Percentiles rank a stretch among this genome's conserved stretches.
These are phyloP conservation scores for Isotomurus palustris DNA, from an alignment of 2,888 invertebrate species.

Conservation along the genomic window DNA sequence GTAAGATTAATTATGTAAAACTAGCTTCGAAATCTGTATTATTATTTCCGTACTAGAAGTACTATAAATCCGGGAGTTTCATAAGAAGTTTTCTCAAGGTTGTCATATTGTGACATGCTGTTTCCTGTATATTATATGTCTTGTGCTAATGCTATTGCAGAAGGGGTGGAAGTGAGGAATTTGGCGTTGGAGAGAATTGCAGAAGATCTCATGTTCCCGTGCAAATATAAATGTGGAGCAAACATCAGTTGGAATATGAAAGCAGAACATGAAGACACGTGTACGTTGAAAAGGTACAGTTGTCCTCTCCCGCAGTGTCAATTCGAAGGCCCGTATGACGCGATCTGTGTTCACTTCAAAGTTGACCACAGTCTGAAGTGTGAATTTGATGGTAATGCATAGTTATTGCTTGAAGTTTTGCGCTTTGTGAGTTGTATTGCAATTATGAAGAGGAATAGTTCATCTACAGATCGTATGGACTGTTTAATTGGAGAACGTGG, in stretches of 20 bases:
- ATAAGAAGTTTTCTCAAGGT: no score
- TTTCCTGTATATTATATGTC: no score
- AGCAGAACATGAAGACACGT: constrained; percentile 8
- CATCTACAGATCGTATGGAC: no score
- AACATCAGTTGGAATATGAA: constrained; percentile 4
- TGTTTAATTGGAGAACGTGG: not conserved
- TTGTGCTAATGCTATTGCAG: not conserved
- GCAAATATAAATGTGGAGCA: constrained; percentile 15
- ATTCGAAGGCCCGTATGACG: constrained; percentile 13
- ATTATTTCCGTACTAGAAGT: no score
- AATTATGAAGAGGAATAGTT: no score
- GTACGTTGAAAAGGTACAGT: constrained; percentile 2
- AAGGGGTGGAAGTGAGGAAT: constrained; percentile 10
- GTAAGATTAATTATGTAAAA: no score
- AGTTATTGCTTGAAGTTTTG: no score
- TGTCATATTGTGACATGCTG: no score
- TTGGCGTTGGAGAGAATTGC: constrained; percentile 16
- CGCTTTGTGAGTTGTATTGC: no score
- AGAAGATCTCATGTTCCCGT: not conserved
- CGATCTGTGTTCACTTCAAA: constrained; percentile 16
- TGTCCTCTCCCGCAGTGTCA: constrained; percentile 13
- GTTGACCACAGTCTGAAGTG: not conserved
- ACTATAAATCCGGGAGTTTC: no score
- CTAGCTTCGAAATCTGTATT: no score
- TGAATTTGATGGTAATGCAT: not conserved